Base-by-base conservation (phyloP, 2,113 vertebrate genomes). In the Calidris pugnax region DNA sequence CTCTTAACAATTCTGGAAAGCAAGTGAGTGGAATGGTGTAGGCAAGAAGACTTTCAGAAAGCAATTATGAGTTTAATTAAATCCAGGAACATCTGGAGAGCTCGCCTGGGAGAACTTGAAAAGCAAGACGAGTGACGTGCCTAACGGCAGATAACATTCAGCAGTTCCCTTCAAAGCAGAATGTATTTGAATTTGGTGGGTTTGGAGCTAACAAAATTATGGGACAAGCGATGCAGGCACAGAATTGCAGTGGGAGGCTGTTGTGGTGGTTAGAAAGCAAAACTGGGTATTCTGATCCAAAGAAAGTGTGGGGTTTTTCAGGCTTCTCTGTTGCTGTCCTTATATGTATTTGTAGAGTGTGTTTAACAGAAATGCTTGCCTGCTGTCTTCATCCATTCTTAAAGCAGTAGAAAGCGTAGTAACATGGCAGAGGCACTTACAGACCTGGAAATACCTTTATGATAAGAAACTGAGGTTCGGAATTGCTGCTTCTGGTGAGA, bases 31-130 rank as follows among this genome's bases (percentile, higher is more conserved):
- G 72, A 95, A 51, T 77, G 63, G 30, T 72, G 43, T 50, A 57
- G 90, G 92, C 39, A 57, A 68, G 80, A 85, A 84, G 83, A 37
- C 45, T 92, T 93, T 68, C 57, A 78, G 77, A 92, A 87, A 78
- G 89, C 66, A 91, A 84, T 92, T 92, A 88, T 3, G 57, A 47
- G 33, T 88, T 84, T 95, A 95, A 95, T 93, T 90, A 92, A 94
- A 93, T 89, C 33, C 66, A 89, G 92, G 66, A 93, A 76, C 90
- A 82, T 95, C 89, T 94, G 91, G 85, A 90, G 76, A 92, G 45
- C 73, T 92, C 87, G 73, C 67, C 74, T 92, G 59, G 66, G 71
- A 96, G 69, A 92, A 79, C 90, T 90, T 75, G 92, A 95, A 90
- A 93, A 94, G 92, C 80, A 48, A 23, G 10, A 75, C 37, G 57